Percentiles rank a stretch among this genome's conserved stretches.
These are phyloP conservation scores for Aquatica leii DNA, from an alignment of 2,888 invertebrate genomes.

Conservation along the genomic window DNA sequence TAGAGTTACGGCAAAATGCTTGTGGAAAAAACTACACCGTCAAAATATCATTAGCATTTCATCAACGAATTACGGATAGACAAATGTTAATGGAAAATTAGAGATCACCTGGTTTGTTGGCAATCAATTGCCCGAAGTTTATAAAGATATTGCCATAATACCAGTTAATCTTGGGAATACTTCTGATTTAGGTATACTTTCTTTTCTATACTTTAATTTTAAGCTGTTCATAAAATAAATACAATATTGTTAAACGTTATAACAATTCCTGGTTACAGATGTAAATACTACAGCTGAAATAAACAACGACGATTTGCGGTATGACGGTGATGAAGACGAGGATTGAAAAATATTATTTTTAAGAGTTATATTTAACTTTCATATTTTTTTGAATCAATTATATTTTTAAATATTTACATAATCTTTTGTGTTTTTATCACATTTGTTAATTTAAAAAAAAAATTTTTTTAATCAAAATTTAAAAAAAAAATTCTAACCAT, in stretches of 20 bases:
- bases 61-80: too few species aligned
- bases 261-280: constrained; percentile 2
- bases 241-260: not conserved
- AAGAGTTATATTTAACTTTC: not conserved
- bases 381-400: too few species aligned
- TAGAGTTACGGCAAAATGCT: too few species aligned
- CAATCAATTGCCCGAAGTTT: not conserved
- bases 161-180: not conserved
- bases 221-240: not conserved
- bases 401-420: too few species aligned
- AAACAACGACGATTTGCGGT: not conserved
- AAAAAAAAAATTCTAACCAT: too few species aligned
- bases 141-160: not conserved
- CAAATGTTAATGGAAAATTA: not conserved
- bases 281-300: not conserved
- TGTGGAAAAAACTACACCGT: too few species aligned
- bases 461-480: too few species aligned
- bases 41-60: too few species aligned
- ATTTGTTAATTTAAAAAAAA: too few species aligned
- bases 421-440: too few species aligned
- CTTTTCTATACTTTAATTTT: not conserved
- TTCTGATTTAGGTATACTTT: constrained; percentile 5
- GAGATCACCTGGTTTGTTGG: constrained; percentile 4
- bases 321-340: not conserved
- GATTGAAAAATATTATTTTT: not conserved